Percentiles rank a stretch among this genome's conserved stretches.
Evolutionary conservation across 2,888 invertebrate genomes (phyloP).

Genomic region (Ophion obscuratus): DNA sequence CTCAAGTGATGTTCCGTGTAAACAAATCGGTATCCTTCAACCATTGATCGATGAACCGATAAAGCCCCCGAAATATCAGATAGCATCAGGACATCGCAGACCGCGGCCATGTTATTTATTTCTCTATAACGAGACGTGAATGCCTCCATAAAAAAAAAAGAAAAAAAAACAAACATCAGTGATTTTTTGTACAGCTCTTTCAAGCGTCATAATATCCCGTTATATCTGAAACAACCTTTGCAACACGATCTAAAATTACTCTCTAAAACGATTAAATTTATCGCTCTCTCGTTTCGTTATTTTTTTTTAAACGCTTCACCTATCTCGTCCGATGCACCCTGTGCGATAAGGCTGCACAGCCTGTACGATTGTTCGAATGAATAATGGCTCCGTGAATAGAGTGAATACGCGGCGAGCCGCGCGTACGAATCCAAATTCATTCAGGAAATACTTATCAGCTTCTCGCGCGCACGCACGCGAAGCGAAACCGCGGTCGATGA

Average conservation of each 20-base stretch:
- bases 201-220: not conserved
- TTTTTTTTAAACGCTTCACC: constrained; percentile 34
- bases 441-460: constrained; percentile 63
- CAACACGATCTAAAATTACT: not conserved
- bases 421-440: constrained; percentile 59
- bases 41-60: too few relatives aligned
- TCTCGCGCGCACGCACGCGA: constrained; percentile 42
- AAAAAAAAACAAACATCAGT: not conserved
- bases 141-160: not conserved
- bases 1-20: too few relatives aligned
- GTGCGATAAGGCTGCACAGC: constrained; percentile 28
- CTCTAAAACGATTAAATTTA: not conserved
- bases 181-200: not conserved
- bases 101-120: too few relatives aligned
- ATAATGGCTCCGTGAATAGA: constrained; percentile 41
- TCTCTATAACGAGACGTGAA: too few relatives aligned
- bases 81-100: too few relatives aligned
- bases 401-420: constrained; percentile 42
- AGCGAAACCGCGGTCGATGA: constrained; percentile 28
- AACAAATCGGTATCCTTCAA: too few relatives aligned
- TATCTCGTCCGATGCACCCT: constrained; percentile 46
- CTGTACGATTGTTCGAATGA: constrained; percentile 33
- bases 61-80: too few relatives aligned
- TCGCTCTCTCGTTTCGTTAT: constrained; percentile 22
- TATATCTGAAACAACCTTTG: not conserved